Evolutionary conservation across 2,797 vertebrate genomes (phyloP).

Genomic region (Fringilla coelebs): DNA sequence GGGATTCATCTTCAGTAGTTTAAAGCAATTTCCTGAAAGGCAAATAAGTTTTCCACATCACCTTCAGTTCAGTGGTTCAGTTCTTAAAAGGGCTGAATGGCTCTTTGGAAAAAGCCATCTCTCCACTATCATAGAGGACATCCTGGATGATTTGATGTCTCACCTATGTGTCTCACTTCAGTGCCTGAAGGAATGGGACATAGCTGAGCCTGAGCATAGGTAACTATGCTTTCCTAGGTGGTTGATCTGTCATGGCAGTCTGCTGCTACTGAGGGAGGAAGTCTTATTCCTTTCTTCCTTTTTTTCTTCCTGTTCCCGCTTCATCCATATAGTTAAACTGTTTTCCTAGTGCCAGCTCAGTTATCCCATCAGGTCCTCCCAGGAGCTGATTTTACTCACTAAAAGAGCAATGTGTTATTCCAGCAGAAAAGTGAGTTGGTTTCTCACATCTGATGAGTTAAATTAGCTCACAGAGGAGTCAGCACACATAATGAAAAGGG

Average conservation of each 20-base stretch:
- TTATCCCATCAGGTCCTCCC: background rate
- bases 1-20: background rate
- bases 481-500: background rate
- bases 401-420: background rate
- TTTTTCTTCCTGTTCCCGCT: background rate
- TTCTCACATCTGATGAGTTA: background rate
- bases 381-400: background rate
- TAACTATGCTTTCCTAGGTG: accelerated
- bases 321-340: background rate
- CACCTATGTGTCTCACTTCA: background rate
- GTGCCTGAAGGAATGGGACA: background rate
- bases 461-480: background rate
- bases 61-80: background rate
- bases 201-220: background rate
- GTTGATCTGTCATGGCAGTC: background rate
- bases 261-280: background rate
- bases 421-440: background rate
- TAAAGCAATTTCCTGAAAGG: background rate
- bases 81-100: background rate
- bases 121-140: background rate
- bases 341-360: background rate
- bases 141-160: background rate
- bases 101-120: background rate
- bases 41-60: background rate
- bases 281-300: background rate